A percentile compares a stretch with the other conserved stretches of the same genome.
These are phyloP conservation scores for Macaria notata DNA, from an alignment of 2,888 invertebrate genomes.

Conservation along the genomic window DNA sequence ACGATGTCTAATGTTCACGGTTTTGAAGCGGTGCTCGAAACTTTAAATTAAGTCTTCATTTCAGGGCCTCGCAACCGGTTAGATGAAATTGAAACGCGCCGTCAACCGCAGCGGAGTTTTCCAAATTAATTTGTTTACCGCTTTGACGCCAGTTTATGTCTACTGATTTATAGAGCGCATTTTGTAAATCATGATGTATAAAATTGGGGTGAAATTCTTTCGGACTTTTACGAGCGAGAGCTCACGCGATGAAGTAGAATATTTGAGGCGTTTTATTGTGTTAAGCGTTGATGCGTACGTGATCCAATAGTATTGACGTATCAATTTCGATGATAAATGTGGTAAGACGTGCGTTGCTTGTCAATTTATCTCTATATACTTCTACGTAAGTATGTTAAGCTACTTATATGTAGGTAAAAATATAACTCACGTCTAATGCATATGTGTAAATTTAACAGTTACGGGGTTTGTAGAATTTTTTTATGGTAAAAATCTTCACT, in stretches of 20 bases:
- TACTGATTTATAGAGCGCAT: not conserved
- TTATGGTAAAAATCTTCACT: too few species aligned
- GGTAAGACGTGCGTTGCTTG: conserved; percentile 37
- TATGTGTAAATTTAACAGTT: too few species aligned
- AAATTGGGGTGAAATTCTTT: conserved; percentile 14
- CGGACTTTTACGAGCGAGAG: conserved; percentile 4
- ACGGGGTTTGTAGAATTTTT: too few species aligned
- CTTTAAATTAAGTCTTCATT: conserved; percentile 6
- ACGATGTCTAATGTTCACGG: conserved; percentile 9
- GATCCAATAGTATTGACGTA: conserved; percentile 44
- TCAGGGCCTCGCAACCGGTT: not conserved
- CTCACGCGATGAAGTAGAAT: conserved; percentile 18
- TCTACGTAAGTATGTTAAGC: not conserved
- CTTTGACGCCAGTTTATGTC: not conserved
- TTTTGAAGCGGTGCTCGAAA: conserved; percentile 1
- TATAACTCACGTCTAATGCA: too few species aligned
- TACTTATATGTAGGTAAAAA: too few species aligned
- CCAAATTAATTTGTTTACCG: conserved; percentile 3
- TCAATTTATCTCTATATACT: conserved; percentile 15
- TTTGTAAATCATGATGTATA: not conserved
- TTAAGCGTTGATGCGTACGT: conserved; percentile 32
- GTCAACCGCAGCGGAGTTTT: not conserved
- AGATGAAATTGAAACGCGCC: not conserved
- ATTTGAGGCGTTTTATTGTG: conserved; percentile 27
- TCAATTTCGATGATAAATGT: conserved; percentile 51